Evolutionary conservation across 2,888 invertebrate species (phyloP), one percentile per base, ranked within the genome.

Genomic region (Meiosimyza decipiens): DNA sequence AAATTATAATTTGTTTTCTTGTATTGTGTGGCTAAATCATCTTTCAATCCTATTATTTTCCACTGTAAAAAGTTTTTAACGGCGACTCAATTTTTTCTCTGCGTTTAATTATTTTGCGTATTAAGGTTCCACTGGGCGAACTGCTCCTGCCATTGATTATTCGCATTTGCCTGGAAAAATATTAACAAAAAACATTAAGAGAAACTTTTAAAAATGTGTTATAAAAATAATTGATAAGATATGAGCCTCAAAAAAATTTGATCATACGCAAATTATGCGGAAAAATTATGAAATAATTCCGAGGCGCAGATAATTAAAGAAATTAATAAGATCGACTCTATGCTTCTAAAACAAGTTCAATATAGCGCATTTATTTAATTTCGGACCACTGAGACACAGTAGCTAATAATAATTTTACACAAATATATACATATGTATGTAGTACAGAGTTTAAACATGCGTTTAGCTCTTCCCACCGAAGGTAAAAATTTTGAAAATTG

Each of bases 61-160:
- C 22, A 28, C 64, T 64, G 52, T 51, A 52, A 18, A 18, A 28
- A 51, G 52, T 3, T 67, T 57, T 57, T 52, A 57, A 57, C 18
- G 33, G 40, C 40, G 9, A 40, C 40, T 40, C 7, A 13, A 16
- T 28, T 28, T 15, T 62, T 40, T 47, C 55, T 33, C 55, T 55
- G 12, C 18, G 16, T 63, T 80, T 84, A 84, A 79, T 84, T 84
- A 73, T 84, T 86, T 79, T 86, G 87, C 73, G 84, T 82, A 78
- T 87, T 87, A 72, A 87, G 83, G 79, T 86, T 87, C 87, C 87
- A 87, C 80, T 86, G 87, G 76, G 87, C 86, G 77, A 87, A 87
- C 76, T 87, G 86, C 76, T 87, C 87, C 79, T 87, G 87, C 87
- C 87, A 87, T 77, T 87, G 87, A 80, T 82, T 87, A 85, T 84